These are phyloP conservation scores for Periplaneta americana DNA, from an alignment of 1,140 invertebrate species.

Conservation along the genomic window DNA sequence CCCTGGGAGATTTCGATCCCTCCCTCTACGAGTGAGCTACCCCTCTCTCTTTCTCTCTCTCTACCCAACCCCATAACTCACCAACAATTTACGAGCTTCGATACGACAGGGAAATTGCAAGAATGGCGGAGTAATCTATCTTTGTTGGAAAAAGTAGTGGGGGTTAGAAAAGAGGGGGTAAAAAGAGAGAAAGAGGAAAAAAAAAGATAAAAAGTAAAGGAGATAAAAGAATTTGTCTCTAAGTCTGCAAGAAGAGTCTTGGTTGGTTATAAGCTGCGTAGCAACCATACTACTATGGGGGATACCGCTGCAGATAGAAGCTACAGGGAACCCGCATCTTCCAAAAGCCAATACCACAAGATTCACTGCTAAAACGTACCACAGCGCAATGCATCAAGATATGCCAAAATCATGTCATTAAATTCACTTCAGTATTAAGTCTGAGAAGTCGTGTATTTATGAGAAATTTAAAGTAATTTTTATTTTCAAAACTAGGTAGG, in stretches of 20 bases:
- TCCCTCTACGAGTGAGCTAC: conserved; percentile 38
- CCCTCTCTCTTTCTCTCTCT: conserved; percentile 29
- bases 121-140: conserved; percentile 72
- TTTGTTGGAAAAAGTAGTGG: conserved; percentile 38
- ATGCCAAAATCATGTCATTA: too few relatives aligned
- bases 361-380: background rate
- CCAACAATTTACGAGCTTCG: conserved; percentile 65
- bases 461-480: too few relatives aligned
- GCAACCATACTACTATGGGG: background rate
- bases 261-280: background rate
- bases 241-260: background rate
- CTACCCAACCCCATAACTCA: conserved; percentile 63
- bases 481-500: too few relatives aligned
- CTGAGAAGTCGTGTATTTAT: too few relatives aligned
- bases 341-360: background rate
- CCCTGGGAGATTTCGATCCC: conserved; percentile 16
- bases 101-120: conserved; percentile 74
- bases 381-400: too few relatives aligned
- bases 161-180: conserved; percentile 18
- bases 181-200: conserved; percentile 16
- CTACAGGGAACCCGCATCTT: background rate
- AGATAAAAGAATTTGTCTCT: conserved; percentile 16
- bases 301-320: background rate
- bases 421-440: too few relatives aligned
- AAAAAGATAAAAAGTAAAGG: conserved; percentile 19